phyloP scores from a whole-genome alignment of 2,797 vertebrate genomes.

The Tokudaia tokunoshimensis region DNA sequence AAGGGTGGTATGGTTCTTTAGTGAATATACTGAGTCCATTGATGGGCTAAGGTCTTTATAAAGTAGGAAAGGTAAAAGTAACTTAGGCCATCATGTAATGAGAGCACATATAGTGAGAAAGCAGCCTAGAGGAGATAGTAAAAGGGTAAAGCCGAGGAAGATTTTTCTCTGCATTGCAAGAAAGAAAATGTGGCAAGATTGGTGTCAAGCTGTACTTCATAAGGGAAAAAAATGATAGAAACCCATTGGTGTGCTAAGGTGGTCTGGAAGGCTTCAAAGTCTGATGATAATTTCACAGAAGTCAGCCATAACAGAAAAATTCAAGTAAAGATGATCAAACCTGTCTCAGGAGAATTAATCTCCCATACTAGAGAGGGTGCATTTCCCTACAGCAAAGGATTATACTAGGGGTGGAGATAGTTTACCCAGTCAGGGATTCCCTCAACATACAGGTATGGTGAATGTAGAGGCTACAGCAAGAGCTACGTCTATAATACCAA shows the following conservation, averaged over 20 bases:
- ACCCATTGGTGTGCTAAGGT: background rate
- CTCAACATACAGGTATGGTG: background rate
- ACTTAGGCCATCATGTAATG: background rate
- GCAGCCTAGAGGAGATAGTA: background rate
- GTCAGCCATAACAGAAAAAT: background rate
- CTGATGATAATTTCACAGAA: background rate
- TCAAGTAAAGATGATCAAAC: background rate
- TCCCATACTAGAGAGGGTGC: background rate
- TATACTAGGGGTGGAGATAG: too few relatives aligned
- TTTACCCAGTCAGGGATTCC: background rate
- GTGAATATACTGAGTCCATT: background rate
- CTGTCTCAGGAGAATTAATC: background rate
- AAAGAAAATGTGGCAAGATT: background rate
- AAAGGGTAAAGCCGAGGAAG: background rate
- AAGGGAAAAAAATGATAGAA: background rate
- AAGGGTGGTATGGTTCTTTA: background rate
- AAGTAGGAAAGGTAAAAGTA: background rate
- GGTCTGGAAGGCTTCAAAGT: background rate
- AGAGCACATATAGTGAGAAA: background rate
- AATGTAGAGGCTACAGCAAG: background rate
- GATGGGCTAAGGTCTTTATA: too few relatives aligned
- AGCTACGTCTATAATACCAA: too few relatives aligned
- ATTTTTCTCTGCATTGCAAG: background rate
- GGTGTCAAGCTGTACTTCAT: background rate
- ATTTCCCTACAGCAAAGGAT: background rate